These are phyloP conservation scores for Cancer borealis DNA, from an alignment of 2,888 invertebrate genomes.

Conservation along the genomic window DNA sequence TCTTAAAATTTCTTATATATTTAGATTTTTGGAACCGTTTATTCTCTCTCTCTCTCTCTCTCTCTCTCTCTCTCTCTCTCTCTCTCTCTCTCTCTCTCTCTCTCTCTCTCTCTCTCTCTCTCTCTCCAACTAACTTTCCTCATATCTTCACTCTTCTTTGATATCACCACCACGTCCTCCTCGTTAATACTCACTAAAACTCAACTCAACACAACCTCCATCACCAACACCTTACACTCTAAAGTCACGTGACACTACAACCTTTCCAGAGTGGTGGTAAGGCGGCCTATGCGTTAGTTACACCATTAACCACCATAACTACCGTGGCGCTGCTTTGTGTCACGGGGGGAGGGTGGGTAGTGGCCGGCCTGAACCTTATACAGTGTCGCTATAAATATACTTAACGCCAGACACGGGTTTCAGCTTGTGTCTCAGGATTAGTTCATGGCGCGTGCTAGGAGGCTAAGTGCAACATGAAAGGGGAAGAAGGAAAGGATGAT, in stretches of 20 bases:
- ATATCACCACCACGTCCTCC: not conserved
- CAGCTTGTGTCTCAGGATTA: conserved; percentile 6
- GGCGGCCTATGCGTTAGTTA: not conserved
- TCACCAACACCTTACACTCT: not conserved
- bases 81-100: conserved; percentile 20
- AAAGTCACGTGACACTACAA: not conserved
- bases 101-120: conserved; percentile 20
- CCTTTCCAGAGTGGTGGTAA: not conserved
- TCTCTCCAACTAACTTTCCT: not conserved
- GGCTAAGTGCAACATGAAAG: conserved; percentile 20
- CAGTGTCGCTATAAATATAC: not conserved
- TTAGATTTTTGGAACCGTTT: not conserved
- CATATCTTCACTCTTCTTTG: not conserved
- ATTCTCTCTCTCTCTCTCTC: too few relatives aligned
- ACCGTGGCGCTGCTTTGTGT: not conserved
- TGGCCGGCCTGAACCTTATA: not conserved
- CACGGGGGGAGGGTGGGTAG: not conserved
- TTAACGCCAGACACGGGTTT: not conserved
- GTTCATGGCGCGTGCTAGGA: not conserved
- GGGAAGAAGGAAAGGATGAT: not conserved
- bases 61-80: not conserved
- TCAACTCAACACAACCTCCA: not conserved
- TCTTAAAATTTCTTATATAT: not conserved
- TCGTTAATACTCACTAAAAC: conserved; percentile 17
- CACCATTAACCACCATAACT: not conserved